These are phyloP conservation scores for Spea hammondii DNA, from an alignment of 2,797 vertebrate species.

Conservation along the genomic window DNA sequence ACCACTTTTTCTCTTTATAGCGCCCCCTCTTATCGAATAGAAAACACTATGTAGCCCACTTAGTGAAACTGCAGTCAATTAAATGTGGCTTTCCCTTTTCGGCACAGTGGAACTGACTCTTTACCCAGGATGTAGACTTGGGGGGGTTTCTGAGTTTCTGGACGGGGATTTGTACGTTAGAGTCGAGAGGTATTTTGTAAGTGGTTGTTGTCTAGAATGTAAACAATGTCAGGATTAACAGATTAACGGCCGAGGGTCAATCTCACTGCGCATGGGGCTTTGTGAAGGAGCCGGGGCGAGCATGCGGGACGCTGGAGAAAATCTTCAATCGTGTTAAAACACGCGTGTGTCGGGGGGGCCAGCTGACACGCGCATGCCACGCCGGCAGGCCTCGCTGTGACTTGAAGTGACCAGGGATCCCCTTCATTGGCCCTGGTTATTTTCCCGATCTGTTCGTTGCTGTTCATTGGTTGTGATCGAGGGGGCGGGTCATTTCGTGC, in stretches of 20 bases:
- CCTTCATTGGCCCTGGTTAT: conserved; percentile 80
- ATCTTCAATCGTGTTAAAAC: not conserved
- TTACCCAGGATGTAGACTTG: not conserved
- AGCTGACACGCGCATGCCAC: conserved; percentile 55
- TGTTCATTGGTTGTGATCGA: conserved; percentile 70
- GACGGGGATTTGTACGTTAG: conserved; percentile 26
- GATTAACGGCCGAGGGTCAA: not conserved
- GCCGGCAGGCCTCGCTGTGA: conserved; percentile 74
- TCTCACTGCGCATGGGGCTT: not conserved
- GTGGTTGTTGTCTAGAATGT: conserved; percentile 20
- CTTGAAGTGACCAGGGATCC: conserved; percentile 77
- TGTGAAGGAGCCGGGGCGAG: conserved; percentile 17
- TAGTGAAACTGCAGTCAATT: not conserved
- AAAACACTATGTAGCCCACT: conserved; percentile 15
- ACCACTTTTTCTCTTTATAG: too few species aligned
- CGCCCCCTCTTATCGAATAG: conserved; percentile 3
- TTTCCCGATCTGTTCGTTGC: conserved; percentile 71
- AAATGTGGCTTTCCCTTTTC: not conserved
- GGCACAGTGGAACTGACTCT: not conserved
- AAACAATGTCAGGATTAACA: conserved; percentile 21
- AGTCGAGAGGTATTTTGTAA: conserved; percentile 19
- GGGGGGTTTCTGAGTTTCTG: not conserved
- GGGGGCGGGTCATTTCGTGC: conserved; percentile 78
- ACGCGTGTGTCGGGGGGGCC: conserved; percentile 8
- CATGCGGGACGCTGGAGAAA: not conserved